Conservation (phyloP, 2,888 invertebrate species). For the Galerucella calmariensis region DNA sequence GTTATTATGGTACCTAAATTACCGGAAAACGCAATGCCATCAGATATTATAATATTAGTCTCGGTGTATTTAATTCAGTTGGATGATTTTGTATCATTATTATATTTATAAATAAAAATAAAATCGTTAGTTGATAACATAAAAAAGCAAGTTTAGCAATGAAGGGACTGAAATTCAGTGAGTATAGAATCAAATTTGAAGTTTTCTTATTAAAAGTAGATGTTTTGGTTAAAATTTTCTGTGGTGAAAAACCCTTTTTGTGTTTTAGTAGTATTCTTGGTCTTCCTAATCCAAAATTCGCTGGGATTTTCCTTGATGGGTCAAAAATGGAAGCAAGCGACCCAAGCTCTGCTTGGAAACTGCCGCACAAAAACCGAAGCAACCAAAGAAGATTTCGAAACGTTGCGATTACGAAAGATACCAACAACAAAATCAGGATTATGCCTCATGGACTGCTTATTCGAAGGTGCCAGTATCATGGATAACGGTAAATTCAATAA, state of each 20-base stretch:
- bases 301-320: slow-evolving; percentile 1
- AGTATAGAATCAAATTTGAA: background rate
- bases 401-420: slow-evolving; percentile 52
- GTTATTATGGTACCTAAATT: background rate
- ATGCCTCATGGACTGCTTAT: slow-evolving; percentile 57
- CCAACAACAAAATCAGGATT: slow-evolving; percentile 56
- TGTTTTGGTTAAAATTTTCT: background rate
- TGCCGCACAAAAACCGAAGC: slow-evolving; percentile 59
- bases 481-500: slow-evolving; percentile 58
- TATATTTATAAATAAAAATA: background rate
- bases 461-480: slow-evolving; percentile 57
- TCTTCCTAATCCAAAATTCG: slow-evolving; percentile 6
- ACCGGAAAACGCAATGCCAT: slow-evolving; percentile 19
- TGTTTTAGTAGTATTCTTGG: background rate
- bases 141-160: background rate
- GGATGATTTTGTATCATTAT: slow-evolving; percentile 11
- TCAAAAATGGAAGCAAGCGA: background rate
- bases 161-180: background rate
- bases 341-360: slow-evolving; percentile 41
- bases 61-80: background rate
- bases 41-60: slow-evolving; percentile 12
- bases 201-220: background rate
- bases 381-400: slow-evolving; percentile 56
- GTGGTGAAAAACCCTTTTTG: background rate
- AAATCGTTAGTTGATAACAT: background rate